Conservation (phyloP, 2,797 vertebrate species). For the Anabas testudineus region DNA sequence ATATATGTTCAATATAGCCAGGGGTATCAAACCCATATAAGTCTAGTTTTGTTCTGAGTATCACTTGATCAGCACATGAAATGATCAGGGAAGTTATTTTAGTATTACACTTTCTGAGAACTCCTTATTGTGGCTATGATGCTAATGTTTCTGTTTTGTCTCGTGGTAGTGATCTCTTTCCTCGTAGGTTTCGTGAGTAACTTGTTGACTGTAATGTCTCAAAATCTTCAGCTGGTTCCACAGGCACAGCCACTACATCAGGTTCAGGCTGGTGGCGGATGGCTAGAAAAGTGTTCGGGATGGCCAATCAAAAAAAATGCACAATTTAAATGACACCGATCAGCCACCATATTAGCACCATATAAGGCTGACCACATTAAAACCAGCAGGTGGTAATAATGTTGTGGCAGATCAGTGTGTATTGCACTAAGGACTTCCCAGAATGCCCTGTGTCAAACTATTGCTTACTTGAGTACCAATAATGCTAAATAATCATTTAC, state of each 20-base stretch:
- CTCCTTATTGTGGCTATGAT: conserved; percentile 77
- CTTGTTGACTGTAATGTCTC: conserved; percentile 86
- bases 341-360: too few relatives aligned
- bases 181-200: conserved; percentile 86
- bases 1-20: conserved; percentile 79
- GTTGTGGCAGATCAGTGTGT: conserved; percentile 10
- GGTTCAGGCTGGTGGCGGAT: conserved; percentile 91
- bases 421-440: conserved; percentile 70
- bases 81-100: conserved; percentile 59
- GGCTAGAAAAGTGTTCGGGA: conserved; percentile 90
- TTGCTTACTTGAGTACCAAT: conserved; percentile 47
- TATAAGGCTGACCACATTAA: too few relatives aligned
- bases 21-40: conserved; percentile 81
- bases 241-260: conserved; percentile 92
- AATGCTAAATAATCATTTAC: conserved; percentile 56
- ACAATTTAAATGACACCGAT: conserved; percentile 69
- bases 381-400: too few relatives aligned
- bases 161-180: conserved; percentile 90
- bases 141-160: conserved; percentile 82
- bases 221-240: conserved; percentile 91
- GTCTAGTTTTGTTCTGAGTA: conserved; percentile 66
- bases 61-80: conserved; percentile 57
- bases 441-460: conserved; percentile 62
- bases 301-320: conserved; percentile 92
- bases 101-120: conserved; percentile 59